phyloP scores from a whole-genome alignment of 2,888 invertebrate genomes.

The Dastarcus helophoroides region DNA sequence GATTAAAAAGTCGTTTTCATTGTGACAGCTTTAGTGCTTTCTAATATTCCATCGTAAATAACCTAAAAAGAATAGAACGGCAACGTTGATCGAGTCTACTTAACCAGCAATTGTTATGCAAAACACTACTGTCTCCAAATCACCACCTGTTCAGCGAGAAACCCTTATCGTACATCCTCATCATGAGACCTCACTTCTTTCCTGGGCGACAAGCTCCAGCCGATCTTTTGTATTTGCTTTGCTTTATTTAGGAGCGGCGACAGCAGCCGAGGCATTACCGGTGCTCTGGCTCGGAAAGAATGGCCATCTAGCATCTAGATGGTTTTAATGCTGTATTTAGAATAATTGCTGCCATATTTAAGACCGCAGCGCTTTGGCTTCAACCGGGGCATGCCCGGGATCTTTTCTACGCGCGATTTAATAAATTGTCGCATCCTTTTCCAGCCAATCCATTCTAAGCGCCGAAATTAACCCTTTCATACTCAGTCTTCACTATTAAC shows the following conservation, averaged over 20 bases:
- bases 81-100: constrained; percentile 36
- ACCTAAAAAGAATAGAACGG: constrained; percentile 31
- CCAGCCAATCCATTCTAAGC: too few relatives aligned
- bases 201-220: constrained; percentile 34
- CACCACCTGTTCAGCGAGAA: constrained; percentile 36
- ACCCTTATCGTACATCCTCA: constrained; percentile 38
- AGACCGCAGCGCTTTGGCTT: constrained; percentile 27
- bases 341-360: constrained; percentile 41
- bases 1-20: constrained; percentile 39
- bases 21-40: constrained; percentile 37
- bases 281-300: constrained; percentile 38
- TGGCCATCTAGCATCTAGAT: constrained; percentile 39
- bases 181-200: constrained; percentile 32
- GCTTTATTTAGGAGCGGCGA: too few relatives aligned
- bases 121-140: constrained; percentile 35
- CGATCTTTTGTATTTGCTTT: constrained; percentile 39
- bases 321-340: constrained; percentile 40
- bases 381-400: constrained; percentile 15
- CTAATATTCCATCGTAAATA: constrained; percentile 37
- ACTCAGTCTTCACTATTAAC: too few relatives aligned
- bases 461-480: too few relatives aligned
- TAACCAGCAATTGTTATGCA: constrained; percentile 40
- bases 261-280: constrained; percentile 32
- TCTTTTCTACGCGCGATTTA: constrained; percentile 27
- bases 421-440: constrained; percentile 24